Evolutionary conservation across 2,888 invertebrate genomes (phyloP), one percentile per base, ranked within the genome.

Genomic region (Phragmatobia fuliginosa): DNA sequence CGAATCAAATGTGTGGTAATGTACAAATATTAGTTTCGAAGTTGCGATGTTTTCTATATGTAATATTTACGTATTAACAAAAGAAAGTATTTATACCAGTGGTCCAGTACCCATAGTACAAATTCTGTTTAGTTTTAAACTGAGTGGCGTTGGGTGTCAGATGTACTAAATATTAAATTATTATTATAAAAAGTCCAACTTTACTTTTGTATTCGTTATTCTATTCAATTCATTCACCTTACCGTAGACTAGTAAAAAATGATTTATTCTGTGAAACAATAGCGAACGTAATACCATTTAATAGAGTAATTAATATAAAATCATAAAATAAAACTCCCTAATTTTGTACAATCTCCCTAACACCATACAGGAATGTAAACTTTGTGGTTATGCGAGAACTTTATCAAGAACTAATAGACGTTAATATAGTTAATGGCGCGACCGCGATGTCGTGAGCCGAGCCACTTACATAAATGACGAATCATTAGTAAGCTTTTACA

Each of bases 371-470:
- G 65, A 73, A 67, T 68, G 70, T 70, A 73, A 81, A 75, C 72
- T 79, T 68, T 38, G 68, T 59, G 67, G 73, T 73, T 74, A 75
- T 68, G 62, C n/a, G 62, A 58, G 58, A 81, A 81, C 70, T 81
- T 74, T 78, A 75, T 78, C 75, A 79, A 71, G 69, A 79, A 81
- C 79, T 84, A 84, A 82, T 83, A 78, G 75, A 76, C 66, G 78
- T 80, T 82, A 82, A 81, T 85, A 81, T 79, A 80, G 79, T 82
- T 81, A 87, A 85, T 84, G 84, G 81, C 60, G 67, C 72, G 75
- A 68, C 74, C 72, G 67, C 72, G 58, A 67, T 74, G 74, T 75
- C 68, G 36, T 59, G 61, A 60, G 38, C 56, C 11, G 49, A 3
- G 67, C 62, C 79, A 80, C 74, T 75, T 74, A 73, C 66, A 58